phyloP scores from a whole-genome alignment of 2,113 vertebrate species.

The Python bivittatus region DNA sequence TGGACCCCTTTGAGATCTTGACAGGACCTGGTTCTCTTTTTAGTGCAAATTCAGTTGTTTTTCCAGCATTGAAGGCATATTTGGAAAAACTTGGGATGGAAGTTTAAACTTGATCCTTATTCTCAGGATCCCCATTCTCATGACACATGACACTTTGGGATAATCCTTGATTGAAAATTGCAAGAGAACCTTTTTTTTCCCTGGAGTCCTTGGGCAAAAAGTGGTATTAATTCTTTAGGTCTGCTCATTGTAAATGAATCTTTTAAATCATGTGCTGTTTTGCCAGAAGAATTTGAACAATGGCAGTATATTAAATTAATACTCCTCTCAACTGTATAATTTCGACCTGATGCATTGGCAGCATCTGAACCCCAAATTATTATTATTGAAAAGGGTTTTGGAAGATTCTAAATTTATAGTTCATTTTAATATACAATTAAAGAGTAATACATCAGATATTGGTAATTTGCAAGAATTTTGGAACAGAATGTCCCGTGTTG shows the following conservation, averaged over 20 bases:
- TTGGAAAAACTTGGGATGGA: not conserved
- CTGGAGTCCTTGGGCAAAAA: not conserved
- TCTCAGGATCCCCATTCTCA: not conserved
- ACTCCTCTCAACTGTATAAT: not conserved
- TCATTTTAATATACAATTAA: not conserved
- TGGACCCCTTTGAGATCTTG: not conserved
- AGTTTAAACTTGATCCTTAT: not conserved
- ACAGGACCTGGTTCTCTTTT: not conserved
- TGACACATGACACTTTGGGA: not conserved
- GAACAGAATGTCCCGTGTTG: not conserved
- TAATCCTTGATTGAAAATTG: not conserved
- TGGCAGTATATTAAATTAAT: not conserved
- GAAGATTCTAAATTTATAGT: not conserved
- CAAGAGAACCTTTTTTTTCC: not conserved
- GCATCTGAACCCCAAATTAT: not conserved
- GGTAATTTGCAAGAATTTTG: not conserved
- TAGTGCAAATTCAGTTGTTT: not conserved
- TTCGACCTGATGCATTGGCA: not conserved
- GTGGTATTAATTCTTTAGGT: not conserved
- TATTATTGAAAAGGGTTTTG: not conserved
- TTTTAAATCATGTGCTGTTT: not conserved
- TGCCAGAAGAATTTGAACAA: not conserved
- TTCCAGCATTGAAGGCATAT: not conserved
- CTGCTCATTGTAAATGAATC: not conserved
- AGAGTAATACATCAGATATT: not conserved